These are phyloP conservation scores for Tipula confusa DNA, from an alignment of 2,888 invertebrate species.

Conservation along the genomic window DNA sequence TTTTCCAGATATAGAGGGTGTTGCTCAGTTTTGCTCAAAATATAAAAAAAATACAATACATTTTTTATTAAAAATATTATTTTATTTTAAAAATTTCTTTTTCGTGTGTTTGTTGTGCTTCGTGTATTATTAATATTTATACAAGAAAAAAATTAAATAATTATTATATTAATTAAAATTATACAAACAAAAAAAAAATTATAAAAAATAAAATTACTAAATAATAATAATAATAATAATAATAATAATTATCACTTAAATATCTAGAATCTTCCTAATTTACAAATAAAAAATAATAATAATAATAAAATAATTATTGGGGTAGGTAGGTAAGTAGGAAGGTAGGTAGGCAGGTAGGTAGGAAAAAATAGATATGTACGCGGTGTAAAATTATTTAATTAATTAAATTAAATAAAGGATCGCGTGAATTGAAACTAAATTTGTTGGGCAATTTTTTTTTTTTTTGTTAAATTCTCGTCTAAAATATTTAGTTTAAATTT, in stretches of 20 bases:
- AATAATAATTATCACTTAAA: neutral
- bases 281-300: conserved; percentile 8
- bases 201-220: neutral
- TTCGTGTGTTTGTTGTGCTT: neutral
- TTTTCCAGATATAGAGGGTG: no score
- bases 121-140: neutral
- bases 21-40: no score
- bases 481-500: neutral
- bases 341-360: neutral
- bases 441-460: neutral
- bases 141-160: neutral
- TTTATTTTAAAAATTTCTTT: neutral
- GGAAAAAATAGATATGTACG: neutral
- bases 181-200: neutral
- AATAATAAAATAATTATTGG: neutral
- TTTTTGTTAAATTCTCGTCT: neutral
- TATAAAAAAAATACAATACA: no score
- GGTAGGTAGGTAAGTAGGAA: neutral
- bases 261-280: neutral
- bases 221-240: neutral
- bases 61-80: neutral
- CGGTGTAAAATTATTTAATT: neutral
- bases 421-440: neutral
- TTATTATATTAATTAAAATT: neutral
- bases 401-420: neutral